These are phyloP conservation scores for Oscheius sp. DNA, from an alignment of 2,888 invertebrate species.

Conservation along the genomic window DNA sequence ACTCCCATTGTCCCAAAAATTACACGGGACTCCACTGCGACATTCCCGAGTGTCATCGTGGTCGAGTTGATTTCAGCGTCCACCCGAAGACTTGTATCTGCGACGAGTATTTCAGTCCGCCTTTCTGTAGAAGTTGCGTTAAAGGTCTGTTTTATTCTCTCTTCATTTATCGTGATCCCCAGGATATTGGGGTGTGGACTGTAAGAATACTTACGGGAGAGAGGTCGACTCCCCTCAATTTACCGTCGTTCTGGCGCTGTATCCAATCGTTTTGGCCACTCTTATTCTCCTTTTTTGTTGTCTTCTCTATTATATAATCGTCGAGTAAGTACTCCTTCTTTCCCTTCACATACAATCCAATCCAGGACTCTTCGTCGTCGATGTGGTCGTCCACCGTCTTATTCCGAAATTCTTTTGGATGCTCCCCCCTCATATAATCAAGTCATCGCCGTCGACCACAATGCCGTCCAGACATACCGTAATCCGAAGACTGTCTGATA, in stretches of 20 bases:
- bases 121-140: constrained; percentile 15
- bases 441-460: constrained; percentile 20
- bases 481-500: constrained; percentile 27
- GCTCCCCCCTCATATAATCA: constrained; percentile 29
- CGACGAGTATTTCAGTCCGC: constrained; percentile 16
- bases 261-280: constrained; percentile 24
- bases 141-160: constrained; percentile 10
- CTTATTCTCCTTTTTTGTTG: constrained; percentile 27
- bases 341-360: neutral
- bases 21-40: constrained; percentile 18
- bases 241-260: constrained; percentile 21
- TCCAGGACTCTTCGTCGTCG: constrained; percentile 22
- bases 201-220: neutral
- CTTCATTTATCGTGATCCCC: neutral
- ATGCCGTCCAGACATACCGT: constrained; percentile 17
- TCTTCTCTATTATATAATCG: constrained; percentile 25
- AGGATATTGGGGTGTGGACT: constrained; percentile 28
- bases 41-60: constrained; percentile 12
- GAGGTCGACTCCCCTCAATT: constrained; percentile 23
- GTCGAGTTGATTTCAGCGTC: constrained; percentile 3
- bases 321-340: constrained; percentile 10
- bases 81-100: constrained; percentile 22
- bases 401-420: constrained; percentile 27
- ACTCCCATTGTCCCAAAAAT: constrained; percentile 19
- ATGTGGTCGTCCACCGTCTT: constrained; percentile 20